Conservation (phyloP, 2,113 vertebrate species). For the Hypocryptadius cinnamomeus region DNA sequence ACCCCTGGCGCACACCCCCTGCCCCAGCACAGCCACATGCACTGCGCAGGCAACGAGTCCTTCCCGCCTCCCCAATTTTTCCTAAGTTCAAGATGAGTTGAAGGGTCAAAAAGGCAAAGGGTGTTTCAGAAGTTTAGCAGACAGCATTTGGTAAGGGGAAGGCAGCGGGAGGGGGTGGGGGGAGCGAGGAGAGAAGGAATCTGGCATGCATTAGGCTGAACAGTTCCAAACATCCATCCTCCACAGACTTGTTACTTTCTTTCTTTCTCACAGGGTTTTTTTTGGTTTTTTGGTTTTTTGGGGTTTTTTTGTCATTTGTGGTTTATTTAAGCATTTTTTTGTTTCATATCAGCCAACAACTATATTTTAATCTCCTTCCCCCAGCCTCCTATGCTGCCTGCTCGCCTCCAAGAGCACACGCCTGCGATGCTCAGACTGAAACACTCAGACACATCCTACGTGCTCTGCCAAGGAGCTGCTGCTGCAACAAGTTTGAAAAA, state of each 20-base stretch:
- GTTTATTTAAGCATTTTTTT: slow-evolving; percentile 28
- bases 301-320: slow-evolving; percentile 2
- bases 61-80: slow-evolving; percentile 67
- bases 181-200: slow-evolving; percentile 38
- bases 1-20: background rate
- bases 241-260: slow-evolving; percentile 62
- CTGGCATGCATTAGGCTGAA: slow-evolving; percentile 68
- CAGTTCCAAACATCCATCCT: slow-evolving; percentile 67
- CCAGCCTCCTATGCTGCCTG: background rate
- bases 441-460: background rate
- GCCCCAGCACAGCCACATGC: background rate
- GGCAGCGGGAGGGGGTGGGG: slow-evolving; percentile 22
- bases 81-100: slow-evolving; percentile 82
- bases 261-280: slow-evolving; percentile 43
- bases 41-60: slow-evolving; percentile 22
- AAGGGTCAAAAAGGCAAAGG: slow-evolving; percentile 84
- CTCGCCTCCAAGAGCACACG: background rate
- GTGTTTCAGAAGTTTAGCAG: slow-evolving; percentile 82
- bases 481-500: background rate
- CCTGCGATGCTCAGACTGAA: background rate
- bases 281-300: background rate
- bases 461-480: background rate
- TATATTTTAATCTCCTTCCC: background rate
- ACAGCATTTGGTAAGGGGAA: slow-evolving; percentile 69
- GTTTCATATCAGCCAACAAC: slow-evolving; percentile 17